Evolutionary conservation across 2,888 invertebrate species (phyloP).

Genomic region (Platerodrilus igneus): DNA sequence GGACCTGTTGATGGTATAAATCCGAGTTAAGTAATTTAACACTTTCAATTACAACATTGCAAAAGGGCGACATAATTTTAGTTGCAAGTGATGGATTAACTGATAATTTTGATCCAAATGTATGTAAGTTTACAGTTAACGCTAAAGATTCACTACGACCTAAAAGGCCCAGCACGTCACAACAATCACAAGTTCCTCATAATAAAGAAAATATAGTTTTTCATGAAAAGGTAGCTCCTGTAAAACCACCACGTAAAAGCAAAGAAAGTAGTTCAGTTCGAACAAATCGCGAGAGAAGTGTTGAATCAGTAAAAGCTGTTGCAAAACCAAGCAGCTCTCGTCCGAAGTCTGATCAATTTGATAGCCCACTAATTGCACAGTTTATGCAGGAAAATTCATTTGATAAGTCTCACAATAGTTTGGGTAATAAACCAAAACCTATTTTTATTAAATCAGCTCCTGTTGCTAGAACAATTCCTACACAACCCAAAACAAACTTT

Average conservation of each 20-base stretch:
- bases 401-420: conserved; percentile 26
- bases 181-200: conserved; percentile 3
- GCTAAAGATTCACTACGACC: conserved; percentile 43
- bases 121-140: conserved; percentile 74
- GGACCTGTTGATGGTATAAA: conserved; percentile 82
- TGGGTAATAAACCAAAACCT: conserved; percentile 4
- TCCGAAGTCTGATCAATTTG: too few species aligned
- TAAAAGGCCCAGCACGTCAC: conserved; percentile 32
- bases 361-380: conserved; percentile 40
- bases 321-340: neutral
- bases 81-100: conserved; percentile 87
- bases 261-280: conserved; percentile 10
- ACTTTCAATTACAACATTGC: conserved; percentile 74
- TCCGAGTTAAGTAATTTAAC: conserved; percentile 86
- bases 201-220: conserved; percentile 7
- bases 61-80: conserved; percentile 77
- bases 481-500: conserved; percentile 37
- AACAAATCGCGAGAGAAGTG: conserved; percentile 9
- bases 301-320: conserved; percentile 4
- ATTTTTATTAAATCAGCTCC: conserved; percentile 10
- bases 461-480: too few species aligned
- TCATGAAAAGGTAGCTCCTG: too few species aligned
- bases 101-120: conserved; percentile 89
- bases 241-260: conserved; percentile 28
- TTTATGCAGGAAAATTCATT: conserved; percentile 41